Conservation (phyloP, 2,888 invertebrate genomes). For the Tenthredo distinguenda region DNA sequence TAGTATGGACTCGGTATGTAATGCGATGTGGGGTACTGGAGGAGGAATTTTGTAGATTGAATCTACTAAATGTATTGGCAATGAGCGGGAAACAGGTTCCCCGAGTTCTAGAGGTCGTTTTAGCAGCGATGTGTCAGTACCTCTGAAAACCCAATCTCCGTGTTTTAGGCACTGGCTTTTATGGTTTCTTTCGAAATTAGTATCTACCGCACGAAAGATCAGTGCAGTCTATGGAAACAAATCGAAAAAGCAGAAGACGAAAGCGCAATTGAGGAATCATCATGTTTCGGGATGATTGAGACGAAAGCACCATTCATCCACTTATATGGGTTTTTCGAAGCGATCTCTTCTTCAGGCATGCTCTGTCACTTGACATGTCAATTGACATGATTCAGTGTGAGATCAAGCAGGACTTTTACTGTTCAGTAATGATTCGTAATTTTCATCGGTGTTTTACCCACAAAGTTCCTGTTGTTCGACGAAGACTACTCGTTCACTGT, state of each 20-base stretch:
- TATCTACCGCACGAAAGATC: neutral
- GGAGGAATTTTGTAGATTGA: neutral
- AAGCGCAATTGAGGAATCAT: neutral
- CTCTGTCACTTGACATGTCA: neutral
- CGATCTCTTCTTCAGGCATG: too few relatives aligned
- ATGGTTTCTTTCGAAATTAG: neutral
- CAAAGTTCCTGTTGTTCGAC: neutral
- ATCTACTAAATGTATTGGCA: neutral
- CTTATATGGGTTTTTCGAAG: too few relatives aligned
- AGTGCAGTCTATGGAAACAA: neutral
- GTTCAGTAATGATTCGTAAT: neutral
- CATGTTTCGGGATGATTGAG: too few relatives aligned
- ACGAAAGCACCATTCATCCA: neutral
- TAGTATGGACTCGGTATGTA: neutral
- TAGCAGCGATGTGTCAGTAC: neutral
- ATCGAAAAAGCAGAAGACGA: neutral
- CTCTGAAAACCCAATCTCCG: neutral
- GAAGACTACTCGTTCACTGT: neutral
- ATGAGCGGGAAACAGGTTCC: neutral
- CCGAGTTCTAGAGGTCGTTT: neutral
- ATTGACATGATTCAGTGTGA: too few relatives aligned
- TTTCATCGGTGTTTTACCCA: neutral
- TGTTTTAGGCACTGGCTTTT: neutral
- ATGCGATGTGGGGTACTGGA: neutral
- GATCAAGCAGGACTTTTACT: neutral